A percentile compares a stretch with the other conserved stretches of the same genome.
Evolutionary conservation across 1,140 invertebrate species (phyloP).

Genomic region (Cydia pomonella): DNA sequence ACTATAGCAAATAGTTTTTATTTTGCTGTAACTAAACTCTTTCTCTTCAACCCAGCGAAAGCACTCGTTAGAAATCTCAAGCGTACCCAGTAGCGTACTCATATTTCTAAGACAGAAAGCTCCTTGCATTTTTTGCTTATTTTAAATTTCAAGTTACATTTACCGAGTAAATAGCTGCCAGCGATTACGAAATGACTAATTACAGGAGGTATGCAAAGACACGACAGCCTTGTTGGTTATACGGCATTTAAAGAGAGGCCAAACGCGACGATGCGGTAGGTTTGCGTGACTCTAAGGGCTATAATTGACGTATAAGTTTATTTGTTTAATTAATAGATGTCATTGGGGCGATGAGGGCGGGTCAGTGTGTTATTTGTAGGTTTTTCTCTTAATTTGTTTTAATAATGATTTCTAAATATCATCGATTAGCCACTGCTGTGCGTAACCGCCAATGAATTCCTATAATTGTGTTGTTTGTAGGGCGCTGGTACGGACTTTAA

Average conservation of each 20-base stretch:
- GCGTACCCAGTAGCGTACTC: too few species aligned
- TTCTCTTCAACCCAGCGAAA: too few species aligned
- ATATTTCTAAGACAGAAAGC: too few species aligned
- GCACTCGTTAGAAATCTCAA: too few species aligned
- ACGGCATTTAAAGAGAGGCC: conserved; percentile 7
- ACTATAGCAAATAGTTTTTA: too few species aligned
- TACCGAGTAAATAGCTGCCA: not conserved
- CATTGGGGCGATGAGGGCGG: not conserved
- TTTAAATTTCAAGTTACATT: not conserved
- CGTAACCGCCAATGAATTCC: too few species aligned
- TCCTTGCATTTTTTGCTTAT: too few species aligned
- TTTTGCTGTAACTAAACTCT: too few species aligned
- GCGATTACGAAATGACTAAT: not conserved
- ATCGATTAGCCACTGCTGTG: too few species aligned
- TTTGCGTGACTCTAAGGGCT: not conserved
- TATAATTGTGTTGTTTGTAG: too few species aligned
- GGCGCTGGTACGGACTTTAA: too few species aligned
- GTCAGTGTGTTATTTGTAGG: not conserved
- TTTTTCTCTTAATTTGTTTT: not conserved
- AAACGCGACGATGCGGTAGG: conserved; percentile 13
- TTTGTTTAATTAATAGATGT: not conserved
- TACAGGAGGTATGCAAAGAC: not conserved
- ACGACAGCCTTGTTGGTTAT: not conserved
- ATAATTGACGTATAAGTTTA: conserved; percentile 10
- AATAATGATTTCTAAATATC: too few species aligned